Evolutionary conservation across 2,113 vertebrate genomes (phyloP).

Genomic region (Rhombomys opimus): DNA sequence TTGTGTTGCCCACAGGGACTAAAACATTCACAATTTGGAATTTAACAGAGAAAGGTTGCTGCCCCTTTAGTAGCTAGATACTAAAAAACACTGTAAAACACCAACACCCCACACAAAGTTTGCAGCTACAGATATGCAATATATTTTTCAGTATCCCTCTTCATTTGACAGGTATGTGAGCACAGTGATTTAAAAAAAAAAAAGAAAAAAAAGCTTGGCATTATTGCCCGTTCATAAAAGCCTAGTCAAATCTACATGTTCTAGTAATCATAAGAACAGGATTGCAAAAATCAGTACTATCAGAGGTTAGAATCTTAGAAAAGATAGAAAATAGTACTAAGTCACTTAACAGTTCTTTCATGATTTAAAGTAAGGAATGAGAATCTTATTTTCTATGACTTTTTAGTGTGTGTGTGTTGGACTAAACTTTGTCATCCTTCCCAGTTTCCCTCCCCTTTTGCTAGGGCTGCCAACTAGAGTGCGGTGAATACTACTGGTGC

Average conservation of each 20-base stretch:
- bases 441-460: background rate
- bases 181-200: background rate
- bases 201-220: conserved; percentile 14
- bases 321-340: background rate
- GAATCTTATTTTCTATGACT: background rate
- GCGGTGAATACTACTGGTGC: background rate
- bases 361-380: background rate
- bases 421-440: background rate
- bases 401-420: background rate
- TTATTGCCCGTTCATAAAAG: background rate
- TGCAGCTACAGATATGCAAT: background rate
- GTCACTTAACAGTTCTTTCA: background rate
- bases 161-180: conserved; percentile 22
- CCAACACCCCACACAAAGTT: background rate
- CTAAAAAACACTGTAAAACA: background rate
- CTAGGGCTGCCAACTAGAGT: background rate
- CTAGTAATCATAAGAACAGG: background rate
- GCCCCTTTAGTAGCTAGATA: background rate
- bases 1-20: background rate
- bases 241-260: background rate
- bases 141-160: background rate
- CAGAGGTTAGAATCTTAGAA: conserved; percentile 29
- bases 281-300: background rate
- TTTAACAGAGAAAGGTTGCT: background rate
- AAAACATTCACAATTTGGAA: background rate